phyloP scores from a whole-genome alignment of 2,113 vertebrate genomes.

The Crotalus viridis region DNA sequence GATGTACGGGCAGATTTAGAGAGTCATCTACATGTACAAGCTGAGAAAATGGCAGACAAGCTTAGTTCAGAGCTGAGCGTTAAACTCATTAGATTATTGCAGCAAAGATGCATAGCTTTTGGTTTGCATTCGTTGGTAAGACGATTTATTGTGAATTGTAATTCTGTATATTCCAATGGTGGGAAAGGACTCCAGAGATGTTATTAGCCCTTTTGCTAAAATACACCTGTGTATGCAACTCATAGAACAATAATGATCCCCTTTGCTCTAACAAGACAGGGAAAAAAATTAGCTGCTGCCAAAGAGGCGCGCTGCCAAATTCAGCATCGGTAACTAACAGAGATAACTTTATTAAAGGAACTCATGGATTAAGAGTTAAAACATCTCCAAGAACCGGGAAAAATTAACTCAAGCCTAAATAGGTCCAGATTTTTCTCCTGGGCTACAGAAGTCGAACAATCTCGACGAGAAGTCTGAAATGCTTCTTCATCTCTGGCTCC shows the following conservation, averaged over 20 bases:
- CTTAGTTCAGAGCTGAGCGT: not conserved
- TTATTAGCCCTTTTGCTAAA: conserved; percentile 41
- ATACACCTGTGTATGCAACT: conserved; percentile 25
- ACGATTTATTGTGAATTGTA: conserved; percentile 19
- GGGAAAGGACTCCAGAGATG: conserved; percentile 37
- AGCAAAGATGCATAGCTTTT: conserved; percentile 25
- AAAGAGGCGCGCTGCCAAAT: conserved; percentile 39
- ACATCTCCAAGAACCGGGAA: conserved; percentile 14
- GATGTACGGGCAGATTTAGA: not conserved
- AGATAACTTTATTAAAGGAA: conserved; percentile 51
- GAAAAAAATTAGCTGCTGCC: conserved; percentile 39
- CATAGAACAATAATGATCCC: conserved; percentile 40
- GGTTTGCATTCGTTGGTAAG: not conserved
- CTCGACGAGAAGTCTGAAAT: conserved; percentile 23
- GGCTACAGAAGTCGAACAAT: conserved; percentile 13
- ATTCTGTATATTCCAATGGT: conserved; percentile 15
- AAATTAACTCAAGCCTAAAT: conserved; percentile 23
- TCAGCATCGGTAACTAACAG: conserved; percentile 47
- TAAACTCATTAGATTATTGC: not conserved
- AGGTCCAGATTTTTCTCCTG: conserved; percentile 35
- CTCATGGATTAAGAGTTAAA: conserved; percentile 41
- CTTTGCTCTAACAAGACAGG: conserved; percentile 43
- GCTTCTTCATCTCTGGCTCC: not conserved
- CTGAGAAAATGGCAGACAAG: not conserved
- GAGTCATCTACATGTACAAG: not conserved